Conservation (phyloP, 2,113 vertebrate genomes). For the Tragulus kanchil region DNA sequence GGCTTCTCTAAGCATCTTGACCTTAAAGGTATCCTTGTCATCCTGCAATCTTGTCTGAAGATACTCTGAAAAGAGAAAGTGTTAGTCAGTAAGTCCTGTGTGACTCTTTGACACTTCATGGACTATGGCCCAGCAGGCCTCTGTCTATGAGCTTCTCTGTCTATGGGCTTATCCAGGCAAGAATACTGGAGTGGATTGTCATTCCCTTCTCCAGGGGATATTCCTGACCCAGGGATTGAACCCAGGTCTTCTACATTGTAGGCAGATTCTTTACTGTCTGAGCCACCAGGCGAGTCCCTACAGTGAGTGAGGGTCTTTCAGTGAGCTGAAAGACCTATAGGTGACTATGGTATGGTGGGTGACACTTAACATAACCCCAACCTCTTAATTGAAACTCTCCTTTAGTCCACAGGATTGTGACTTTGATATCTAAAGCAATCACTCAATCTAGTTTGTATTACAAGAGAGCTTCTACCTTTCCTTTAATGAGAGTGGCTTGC, state of each 20-base stretch:
- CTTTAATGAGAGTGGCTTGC: not conserved
- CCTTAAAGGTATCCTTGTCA: not conserved
- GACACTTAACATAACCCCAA: not conserved
- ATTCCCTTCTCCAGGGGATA: not conserved
- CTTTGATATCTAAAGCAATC: not conserved
- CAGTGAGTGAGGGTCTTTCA: too few relatives aligned
- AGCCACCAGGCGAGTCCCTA: not conserved
- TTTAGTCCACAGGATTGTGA: not conserved
- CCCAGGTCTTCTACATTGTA: not conserved
- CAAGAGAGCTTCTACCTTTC: not conserved
- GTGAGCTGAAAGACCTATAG: not conserved
- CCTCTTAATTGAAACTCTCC: not conserved
- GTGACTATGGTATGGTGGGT: not conserved
- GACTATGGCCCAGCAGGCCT: not conserved
- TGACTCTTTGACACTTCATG: not conserved
- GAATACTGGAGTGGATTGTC: not conserved
- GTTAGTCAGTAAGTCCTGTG: not conserved
- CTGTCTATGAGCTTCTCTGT: not conserved
- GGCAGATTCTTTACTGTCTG: not conserved
- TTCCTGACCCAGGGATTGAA: not conserved
- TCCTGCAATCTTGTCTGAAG: not conserved
- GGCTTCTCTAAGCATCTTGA: not conserved
- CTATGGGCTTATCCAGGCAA: not conserved
- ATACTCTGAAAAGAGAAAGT: not conserved
- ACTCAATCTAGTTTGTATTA: not conserved